These are phyloP conservation scores for Hydroisotoma schaefferi DNA, from an alignment of 2,888 invertebrate species.

Conservation along the genomic window DNA sequence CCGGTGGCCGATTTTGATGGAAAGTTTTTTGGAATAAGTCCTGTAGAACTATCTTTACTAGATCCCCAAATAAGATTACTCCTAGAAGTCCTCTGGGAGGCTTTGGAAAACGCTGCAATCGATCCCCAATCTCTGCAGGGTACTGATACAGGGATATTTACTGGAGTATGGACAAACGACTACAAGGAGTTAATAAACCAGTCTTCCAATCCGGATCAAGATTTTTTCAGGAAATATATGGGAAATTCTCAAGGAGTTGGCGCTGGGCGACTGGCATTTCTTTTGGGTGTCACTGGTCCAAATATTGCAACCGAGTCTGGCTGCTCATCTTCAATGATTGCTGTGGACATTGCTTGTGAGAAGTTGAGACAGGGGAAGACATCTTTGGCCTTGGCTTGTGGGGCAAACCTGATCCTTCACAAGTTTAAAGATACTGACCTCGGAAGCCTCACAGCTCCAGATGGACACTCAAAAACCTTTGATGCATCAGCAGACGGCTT, in stretches of 20 bases:
- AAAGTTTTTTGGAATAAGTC: slow-evolving; percentile 83
- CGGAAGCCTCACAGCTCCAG: not conserved
- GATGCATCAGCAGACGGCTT: slow-evolving; percentile 17
- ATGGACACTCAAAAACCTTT: slow-evolving; percentile 18
- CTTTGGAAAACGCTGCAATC: slow-evolving; percentile 50
- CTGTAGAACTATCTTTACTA: slow-evolving; percentile 87
- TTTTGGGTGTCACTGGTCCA: slow-evolving; percentile 15
- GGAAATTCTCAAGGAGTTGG: slow-evolving; percentile 27
- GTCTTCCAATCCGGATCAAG: not conserved
- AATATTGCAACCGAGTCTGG: slow-evolving; percentile 21
- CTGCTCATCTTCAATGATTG: slow-evolving; percentile 24
- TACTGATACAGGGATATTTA: slow-evolving; percentile 16
- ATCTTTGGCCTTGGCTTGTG: slow-evolving; percentile 21
- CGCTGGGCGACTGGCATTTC: slow-evolving; percentile 6
- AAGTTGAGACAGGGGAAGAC: slow-evolving; percentile 19
- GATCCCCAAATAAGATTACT: slow-evolving; percentile 86
- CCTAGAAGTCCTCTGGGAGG: slow-evolving; percentile 84
- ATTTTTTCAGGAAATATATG: slow-evolving; percentile 26
- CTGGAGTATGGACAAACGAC: slow-evolving; percentile 20
- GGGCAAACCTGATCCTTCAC: slow-evolving; percentile 24
- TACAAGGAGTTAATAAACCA: slow-evolving; percentile 18
- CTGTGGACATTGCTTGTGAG: slow-evolving; percentile 21
- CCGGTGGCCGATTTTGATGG: slow-evolving; percentile 66
- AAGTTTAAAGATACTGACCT: not conserved
- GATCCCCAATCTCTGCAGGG: slow-evolving; percentile 4